Base-by-base conservation (phyloP, 2,797 vertebrate genomes). In the Urophycis tenuis region DNA sequence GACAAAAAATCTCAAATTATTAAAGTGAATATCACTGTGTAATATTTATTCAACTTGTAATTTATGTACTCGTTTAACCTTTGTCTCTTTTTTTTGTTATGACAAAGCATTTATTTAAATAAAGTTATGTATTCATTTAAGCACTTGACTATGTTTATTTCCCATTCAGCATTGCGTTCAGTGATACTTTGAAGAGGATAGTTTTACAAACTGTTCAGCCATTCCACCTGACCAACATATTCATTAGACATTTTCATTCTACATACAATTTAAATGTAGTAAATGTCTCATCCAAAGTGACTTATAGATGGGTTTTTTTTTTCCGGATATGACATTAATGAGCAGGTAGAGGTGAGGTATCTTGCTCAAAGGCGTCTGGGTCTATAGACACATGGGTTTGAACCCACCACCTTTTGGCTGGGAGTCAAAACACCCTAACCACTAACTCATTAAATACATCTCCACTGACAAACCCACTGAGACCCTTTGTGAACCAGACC, bases 61-160 rank as follows among this genome's bases (percentile, higher is more conserved):
- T 98, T 99, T 98, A 98, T 99, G 96, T 98, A 98, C 97, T 96
- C 97, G 96, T 96, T 96, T 94, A 94, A 97, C 95, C 95, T 98
- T 98, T 97, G 95, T 97, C 95, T 94, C 95, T 93, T 92, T 96
- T 94, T 73, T 73, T 73, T 98, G 96, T 96, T 95, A 92, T 97
- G 96, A 95, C 96, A 97, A 98, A 97, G 96, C 96, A 98, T 96
- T 99, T 98, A 98, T 99, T 99, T 99, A 99, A 94, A 99, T 99
- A 99, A 99, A 99, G 95, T 96, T 97, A 95, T 96, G 95, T 96
- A 95, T 96, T 96, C 97, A 95, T 96, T 96, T 96, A 93, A 87
- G 36, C 74, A 74, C 25, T 80, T 76, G 73, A 79, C 35, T 74
- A 49, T 78, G 71, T 19, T 3, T 73, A 60, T 77, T 29, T 75